These are phyloP conservation scores for Periophthalmus modestus DNA, from an alignment of 2,113 vertebrate species.

Conservation along the genomic window DNA sequence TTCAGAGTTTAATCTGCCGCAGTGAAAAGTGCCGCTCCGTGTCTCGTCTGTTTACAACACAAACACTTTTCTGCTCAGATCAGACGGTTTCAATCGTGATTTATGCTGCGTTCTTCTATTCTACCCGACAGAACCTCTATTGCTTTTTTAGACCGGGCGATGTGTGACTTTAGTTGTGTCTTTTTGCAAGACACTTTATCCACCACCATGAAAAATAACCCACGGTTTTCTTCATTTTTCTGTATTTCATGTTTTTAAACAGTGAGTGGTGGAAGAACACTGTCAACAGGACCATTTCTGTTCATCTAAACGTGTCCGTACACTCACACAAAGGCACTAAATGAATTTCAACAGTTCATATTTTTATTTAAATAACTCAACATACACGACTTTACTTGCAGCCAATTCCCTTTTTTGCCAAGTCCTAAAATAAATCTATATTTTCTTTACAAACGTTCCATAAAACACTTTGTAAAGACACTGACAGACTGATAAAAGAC, in stretches of 20 bases:
- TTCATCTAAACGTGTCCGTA: not conserved
- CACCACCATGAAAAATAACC: too few species aligned
- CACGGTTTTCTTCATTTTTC: too few species aligned
- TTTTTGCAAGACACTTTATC: too few species aligned
- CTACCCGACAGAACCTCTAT: too few species aligned
- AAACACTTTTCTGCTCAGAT: not conserved
- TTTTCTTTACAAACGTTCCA: not conserved
- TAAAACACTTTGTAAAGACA: not conserved
- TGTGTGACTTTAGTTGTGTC: too few species aligned
- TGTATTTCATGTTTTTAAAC: not conserved
- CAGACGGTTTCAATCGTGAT: not conserved
- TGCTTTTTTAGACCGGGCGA: too few species aligned
- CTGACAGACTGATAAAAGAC: conserved; percentile 1
- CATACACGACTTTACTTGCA: not conserved
- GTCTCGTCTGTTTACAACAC: conserved; percentile 12
- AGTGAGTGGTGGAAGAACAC: not conserved
- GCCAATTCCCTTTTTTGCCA: not conserved
- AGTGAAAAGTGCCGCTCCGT: conserved; percentile 18
- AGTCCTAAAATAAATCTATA: not conserved
- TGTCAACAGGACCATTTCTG: not conserved
- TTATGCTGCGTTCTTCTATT: too few species aligned
- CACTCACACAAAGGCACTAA: not conserved
- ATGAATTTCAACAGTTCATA: not conserved
- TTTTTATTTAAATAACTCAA: not conserved
- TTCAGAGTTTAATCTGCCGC: not conserved